Evolutionary conservation across 2,888 invertebrate genomes (phyloP).

Genomic region (Miltochrista miniata): DNA sequence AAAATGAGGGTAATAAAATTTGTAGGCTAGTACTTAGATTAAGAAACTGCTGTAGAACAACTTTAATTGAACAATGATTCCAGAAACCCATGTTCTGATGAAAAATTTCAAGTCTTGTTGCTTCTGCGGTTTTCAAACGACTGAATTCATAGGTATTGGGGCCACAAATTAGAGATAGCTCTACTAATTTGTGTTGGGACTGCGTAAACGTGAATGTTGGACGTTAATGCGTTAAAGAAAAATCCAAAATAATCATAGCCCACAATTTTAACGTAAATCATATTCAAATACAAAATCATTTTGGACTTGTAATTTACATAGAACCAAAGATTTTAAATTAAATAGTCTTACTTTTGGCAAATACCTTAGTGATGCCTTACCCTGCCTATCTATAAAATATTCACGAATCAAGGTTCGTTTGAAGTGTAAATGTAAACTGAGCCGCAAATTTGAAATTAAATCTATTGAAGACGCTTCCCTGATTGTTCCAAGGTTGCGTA

Average conservation of each 20-base stretch:
- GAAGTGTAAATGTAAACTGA: slow-evolving; percentile 28
- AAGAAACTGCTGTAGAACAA: too few species aligned
- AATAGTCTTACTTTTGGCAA: neutral
- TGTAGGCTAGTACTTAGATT: too few species aligned
- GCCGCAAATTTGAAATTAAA: slow-evolving; percentile 48
- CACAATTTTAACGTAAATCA: neutral
- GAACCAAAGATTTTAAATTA: neutral
- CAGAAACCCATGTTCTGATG: too few species aligned
- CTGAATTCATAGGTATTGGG: too few species aligned
- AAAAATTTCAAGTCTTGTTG: too few species aligned
- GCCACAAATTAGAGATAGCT: too few species aligned
- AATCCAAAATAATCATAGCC: neutral
- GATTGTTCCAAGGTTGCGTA: slow-evolving; percentile 63
- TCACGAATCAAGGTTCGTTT: slow-evolving; percentile 3
- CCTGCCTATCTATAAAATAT: slow-evolving; percentile 1
- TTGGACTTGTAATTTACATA: neutral
- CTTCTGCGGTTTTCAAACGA: too few species aligned
- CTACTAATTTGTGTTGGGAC: too few species aligned
- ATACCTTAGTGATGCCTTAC: neutral
- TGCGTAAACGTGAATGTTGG: too few species aligned
- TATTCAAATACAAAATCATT: neutral
- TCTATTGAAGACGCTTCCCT: slow-evolving; percentile 54
- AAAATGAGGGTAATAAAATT: too few species aligned
- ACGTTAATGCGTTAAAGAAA: neutral
- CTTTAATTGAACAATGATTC: too few species aligned